Conservation (phyloP, 2,113 vertebrate species). For the Oncorhynchus mykiss region DNA sequence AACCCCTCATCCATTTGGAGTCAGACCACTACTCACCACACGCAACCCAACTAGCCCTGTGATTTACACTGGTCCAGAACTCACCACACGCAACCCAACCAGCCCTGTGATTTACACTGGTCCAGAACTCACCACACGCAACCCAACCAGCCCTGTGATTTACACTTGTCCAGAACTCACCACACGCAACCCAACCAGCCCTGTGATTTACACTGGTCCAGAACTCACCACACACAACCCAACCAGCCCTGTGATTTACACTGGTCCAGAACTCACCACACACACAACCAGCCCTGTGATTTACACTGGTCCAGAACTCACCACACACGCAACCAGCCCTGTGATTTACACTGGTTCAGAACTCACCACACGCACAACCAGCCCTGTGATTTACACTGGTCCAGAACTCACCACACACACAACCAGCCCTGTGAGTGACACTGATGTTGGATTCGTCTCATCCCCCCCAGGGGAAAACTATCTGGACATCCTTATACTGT, state of each 20-base stretch:
- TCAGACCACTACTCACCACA: background rate
- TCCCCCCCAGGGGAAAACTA: slow-evolving; percentile 49
- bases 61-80: slow-evolving; percentile 26
- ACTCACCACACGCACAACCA: slow-evolving; percentile 46
- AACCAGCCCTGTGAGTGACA: slow-evolving; percentile 38
- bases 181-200: slow-evolving; percentile 20
- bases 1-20: slow-evolving; percentile 48
- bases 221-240: slow-evolving; percentile 45
- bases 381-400: slow-evolving; percentile 25
- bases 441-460: slow-evolving; percentile 8
- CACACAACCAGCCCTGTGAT: no score
- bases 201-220: slow-evolving; percentile 27
- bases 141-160: no score
- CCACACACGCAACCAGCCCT: slow-evolving; percentile 23
- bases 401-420: slow-evolving; percentile 3
- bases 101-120: no score
- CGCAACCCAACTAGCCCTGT: slow-evolving; percentile 34
- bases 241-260: slow-evolving; percentile 37
- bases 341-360: slow-evolving; percentile 29
- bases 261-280: no score
- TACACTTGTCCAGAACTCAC: background rate
- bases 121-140: no score
- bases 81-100: slow-evolving; percentile 36
- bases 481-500: slow-evolving; percentile 37
- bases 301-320: background rate